phyloP scores from a whole-genome alignment of 2,797 vertebrate genomes.

The Ibycter americanus region DNA sequence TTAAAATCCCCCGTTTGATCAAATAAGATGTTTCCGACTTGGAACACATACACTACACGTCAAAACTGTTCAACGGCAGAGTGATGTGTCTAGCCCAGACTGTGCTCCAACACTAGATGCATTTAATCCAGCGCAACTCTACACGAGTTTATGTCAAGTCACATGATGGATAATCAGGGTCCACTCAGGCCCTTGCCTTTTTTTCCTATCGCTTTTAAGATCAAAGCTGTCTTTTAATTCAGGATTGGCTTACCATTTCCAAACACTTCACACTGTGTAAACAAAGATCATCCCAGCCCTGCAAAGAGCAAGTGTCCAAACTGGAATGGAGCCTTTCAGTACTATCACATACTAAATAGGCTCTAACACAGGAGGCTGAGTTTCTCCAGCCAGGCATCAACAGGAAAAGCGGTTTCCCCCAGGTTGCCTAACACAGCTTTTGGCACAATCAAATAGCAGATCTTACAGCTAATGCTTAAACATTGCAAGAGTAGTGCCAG shows the following conservation, averaged over 20 bases:
- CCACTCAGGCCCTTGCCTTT: background rate
- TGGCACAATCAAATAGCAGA: background rate
- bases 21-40: background rate
- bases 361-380: background rate
- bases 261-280: background rate
- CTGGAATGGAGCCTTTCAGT: background rate
- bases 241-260: background rate
- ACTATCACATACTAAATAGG: background rate
- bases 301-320: background rate
- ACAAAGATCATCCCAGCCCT: too few relatives aligned
- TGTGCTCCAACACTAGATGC: background rate
- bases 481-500: background rate
- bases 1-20: background rate
- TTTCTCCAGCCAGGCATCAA: background rate
- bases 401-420: background rate
- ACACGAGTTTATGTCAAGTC: background rate
- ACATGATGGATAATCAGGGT: background rate
- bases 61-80: background rate
- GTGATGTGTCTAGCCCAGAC: background rate
- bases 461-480: background rate
- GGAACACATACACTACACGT: background rate
- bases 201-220: background rate
- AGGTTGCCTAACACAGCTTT: background rate
- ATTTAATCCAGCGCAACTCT: background rate
- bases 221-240: background rate